Percentiles rank a stretch among this genome's conserved stretches.
Conservation (phyloP, 2,888 invertebrate genomes). For the Cotesia congregata region DNA sequence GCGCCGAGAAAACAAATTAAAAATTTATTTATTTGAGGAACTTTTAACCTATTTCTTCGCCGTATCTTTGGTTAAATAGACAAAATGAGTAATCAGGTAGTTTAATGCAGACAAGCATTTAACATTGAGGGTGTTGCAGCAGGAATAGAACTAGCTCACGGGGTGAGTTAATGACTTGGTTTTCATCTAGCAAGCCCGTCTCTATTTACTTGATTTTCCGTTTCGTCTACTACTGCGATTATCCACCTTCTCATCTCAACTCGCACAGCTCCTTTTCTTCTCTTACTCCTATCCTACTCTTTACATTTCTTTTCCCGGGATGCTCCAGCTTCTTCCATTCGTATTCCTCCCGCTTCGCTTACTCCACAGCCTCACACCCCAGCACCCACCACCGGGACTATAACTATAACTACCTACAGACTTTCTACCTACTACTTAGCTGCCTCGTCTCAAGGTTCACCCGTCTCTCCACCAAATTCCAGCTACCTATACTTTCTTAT, state of each 20-base stretch:
- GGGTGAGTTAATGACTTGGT: conserved; percentile 26
- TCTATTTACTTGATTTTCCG: conserved; percentile 26
- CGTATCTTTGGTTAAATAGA: not conserved
- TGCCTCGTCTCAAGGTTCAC: conserved; percentile 8
- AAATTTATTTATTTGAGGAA: conserved; percentile 8
- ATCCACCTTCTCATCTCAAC: conserved; percentile 12
- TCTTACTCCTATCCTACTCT: conserved; percentile 13
- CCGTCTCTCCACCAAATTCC: not conserved
- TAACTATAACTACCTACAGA: too few relatives aligned
- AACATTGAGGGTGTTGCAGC: conserved; percentile 14
- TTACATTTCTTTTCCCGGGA: not conserved
- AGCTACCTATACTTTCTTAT: not conserved
- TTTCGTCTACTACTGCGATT: conserved; percentile 22
- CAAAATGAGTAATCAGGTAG: conserved; percentile 18
- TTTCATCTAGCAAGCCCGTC: conserved; percentile 3
- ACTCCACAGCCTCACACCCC: conserved; percentile 15
- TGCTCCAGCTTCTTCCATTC: too few relatives aligned
- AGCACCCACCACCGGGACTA: conserved; percentile 18
- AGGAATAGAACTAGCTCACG: not conserved
- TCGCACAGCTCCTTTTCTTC: not conserved
- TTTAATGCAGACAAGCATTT: conserved; percentile 13
- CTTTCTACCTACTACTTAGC: not conserved
- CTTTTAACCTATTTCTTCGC: not conserved
- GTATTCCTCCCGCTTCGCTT: conserved; percentile 14
- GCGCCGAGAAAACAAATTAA: not conserved